A percentile compares a stretch with the other conserved stretches of the same genome.
phyloP scores from a whole-genome alignment of 2,797 vertebrate genomes.

The Micromesistius poutassou region DNA sequence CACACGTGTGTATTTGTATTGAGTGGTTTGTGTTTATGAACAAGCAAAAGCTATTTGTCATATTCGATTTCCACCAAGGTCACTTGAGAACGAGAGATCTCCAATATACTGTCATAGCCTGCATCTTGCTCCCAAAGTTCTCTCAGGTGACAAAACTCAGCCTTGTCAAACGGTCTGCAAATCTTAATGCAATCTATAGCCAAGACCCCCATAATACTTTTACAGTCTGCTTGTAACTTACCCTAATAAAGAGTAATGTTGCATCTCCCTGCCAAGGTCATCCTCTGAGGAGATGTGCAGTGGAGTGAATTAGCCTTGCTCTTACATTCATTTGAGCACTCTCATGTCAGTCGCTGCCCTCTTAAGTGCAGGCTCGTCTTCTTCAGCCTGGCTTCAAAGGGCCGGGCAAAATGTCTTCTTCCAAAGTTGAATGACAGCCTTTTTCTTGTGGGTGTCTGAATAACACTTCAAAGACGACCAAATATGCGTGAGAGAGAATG shows the following conservation, averaged over 20 bases:
- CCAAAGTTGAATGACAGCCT: conserved; percentile 3
- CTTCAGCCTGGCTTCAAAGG: conserved; percentile 31
- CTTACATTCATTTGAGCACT: conserved; percentile 35
- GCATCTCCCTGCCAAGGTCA: conserved; percentile 64
- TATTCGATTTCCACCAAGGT: conserved; percentile 28
- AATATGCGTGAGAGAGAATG: not conserved
- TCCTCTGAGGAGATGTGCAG: conserved; percentile 32
- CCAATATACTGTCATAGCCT: conserved; percentile 18
- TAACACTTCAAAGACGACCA: conserved; percentile 24
- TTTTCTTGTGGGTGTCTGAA: conserved; percentile 10
- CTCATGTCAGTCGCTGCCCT: conserved; percentile 16
- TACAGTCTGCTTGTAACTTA: conserved; percentile 44
- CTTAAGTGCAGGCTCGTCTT: conserved; percentile 22
- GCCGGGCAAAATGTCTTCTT: conserved; percentile 14
- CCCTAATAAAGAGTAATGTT: conserved; percentile 58
- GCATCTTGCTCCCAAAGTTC: conserved; percentile 23
- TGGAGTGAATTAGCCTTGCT: conserved; percentile 30
- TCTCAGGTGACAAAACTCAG: conserved; percentile 41
- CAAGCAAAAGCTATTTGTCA: not conserved
- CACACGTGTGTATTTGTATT: not conserved
- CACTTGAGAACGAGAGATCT: conserved; percentile 41
- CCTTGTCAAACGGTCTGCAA: conserved; percentile 61
- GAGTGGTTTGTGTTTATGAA: not conserved
- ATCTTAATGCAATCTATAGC: conserved; percentile 56
- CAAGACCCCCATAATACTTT: conserved; percentile 67